Evolutionary conservation across 2,797 vertebrate genomes (phyloP).

Genomic region (Naso thynnoides): DNA sequence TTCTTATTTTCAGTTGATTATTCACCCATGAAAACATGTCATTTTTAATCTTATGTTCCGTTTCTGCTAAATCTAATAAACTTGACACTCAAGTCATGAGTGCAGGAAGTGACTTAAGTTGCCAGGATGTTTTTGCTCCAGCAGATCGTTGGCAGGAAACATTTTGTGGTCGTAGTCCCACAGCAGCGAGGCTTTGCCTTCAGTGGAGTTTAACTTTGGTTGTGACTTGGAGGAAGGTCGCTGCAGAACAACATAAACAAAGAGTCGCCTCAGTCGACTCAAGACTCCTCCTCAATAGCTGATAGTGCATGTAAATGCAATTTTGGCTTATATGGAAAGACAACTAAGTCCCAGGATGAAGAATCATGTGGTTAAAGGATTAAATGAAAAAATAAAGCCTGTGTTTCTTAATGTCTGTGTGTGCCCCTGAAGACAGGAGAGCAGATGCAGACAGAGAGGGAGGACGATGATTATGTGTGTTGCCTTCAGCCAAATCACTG

Average conservation of each 20-base stretch:
- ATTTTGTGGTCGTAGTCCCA: background rate
- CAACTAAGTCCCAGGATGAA: background rate
- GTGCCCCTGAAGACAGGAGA: background rate
- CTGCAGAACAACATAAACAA: constrained; percentile 8
- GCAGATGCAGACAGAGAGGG: background rate
- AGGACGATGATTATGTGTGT: background rate
- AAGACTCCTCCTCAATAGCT: background rate
- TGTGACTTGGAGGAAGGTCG: constrained; percentile 20
- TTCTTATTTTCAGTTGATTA: no score
- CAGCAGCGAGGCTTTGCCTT: constrained; percentile 9
- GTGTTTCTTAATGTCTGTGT: background rate
- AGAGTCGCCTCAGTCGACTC: background rate
- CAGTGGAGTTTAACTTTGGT: constrained; percentile 9
- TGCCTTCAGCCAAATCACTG: constrained; percentile 1
- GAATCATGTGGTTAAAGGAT: background rate
- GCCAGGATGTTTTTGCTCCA: no score
- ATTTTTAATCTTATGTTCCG: no score
- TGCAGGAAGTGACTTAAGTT: no score
- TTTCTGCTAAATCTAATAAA: no score
- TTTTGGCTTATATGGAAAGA: background rate
- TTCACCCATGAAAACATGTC: no score
- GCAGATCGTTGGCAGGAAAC: background rate
- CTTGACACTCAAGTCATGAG: no score
- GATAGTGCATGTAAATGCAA: background rate
- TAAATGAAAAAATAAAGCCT: background rate